These are phyloP conservation scores for Heteromurus nitidus DNA, from an alignment of 2,888 invertebrate species.

Conservation along the genomic window DNA sequence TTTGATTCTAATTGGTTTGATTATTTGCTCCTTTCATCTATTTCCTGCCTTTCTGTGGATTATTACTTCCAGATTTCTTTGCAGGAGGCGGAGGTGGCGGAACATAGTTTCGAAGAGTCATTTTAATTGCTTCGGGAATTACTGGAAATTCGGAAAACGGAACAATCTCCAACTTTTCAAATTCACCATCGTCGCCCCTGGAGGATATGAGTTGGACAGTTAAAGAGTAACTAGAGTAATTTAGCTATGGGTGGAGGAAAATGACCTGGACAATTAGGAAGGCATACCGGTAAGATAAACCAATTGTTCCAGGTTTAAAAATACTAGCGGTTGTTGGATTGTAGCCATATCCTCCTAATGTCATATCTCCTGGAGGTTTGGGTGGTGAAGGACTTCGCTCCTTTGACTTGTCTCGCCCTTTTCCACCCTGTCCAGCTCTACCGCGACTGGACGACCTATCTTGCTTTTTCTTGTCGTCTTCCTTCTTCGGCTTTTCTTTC, in stretches of 20 bases:
- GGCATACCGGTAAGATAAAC: constrained; percentile 40
- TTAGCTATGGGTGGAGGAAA: too few relatives aligned
- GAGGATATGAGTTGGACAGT: too few relatives aligned
- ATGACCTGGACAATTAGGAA: too few relatives aligned
- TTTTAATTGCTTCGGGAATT: constrained; percentile 60
- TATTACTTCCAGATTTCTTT: constrained; percentile 14
- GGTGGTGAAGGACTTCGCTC: constrained; percentile 25
- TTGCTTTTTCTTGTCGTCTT: constrained; percentile 17
- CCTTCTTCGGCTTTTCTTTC: constrained; percentile 43
- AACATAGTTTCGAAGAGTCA: constrained; percentile 58
- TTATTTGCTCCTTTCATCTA: too few relatives aligned
- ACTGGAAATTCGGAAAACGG: constrained; percentile 52
- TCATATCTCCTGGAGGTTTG: constrained; percentile 36
- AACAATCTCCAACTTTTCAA: constrained; percentile 52
- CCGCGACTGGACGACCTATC: constrained; percentile 16
- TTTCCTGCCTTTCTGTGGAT: too few relatives aligned
- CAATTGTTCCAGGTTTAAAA: constrained; percentile 52
- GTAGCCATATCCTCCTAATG: constrained; percentile 44
- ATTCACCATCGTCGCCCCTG: constrained; percentile 56
- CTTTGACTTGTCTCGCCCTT: constrained; percentile 21
- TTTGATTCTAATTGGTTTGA: too few relatives aligned
- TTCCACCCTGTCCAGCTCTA: background rate
- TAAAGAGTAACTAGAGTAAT: background rate
- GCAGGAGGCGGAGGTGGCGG: constrained; percentile 45
- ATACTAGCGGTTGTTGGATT: constrained; percentile 25